Percentiles rank a stretch among this genome's conserved stretches.
phyloP scores from a whole-genome alignment of 2,888 invertebrate species.

The Laothoe populi region DNA sequence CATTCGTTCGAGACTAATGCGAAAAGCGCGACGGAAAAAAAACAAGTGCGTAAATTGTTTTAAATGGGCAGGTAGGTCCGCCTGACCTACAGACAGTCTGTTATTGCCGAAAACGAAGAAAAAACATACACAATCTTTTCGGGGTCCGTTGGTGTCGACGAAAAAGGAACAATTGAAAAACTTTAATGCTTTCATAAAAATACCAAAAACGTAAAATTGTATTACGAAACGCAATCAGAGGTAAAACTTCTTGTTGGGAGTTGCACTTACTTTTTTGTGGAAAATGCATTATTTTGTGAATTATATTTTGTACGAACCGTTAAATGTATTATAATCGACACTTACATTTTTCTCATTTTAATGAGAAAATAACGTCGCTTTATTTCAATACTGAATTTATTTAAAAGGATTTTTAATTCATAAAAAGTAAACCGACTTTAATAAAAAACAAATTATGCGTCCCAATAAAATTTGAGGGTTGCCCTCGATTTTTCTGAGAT shows the following conservation, averaged over 20 bases:
- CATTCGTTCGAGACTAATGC: slow-evolving; percentile 64
- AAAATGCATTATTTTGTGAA: slow-evolving; percentile 10
- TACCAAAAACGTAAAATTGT: slow-evolving; percentile 10
- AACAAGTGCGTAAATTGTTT: slow-evolving; percentile 77
- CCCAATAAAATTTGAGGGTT: too few relatives aligned
- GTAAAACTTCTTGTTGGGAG: not conserved
- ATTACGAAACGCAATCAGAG: slow-evolving; percentile 7
- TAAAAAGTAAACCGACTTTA: too few relatives aligned
- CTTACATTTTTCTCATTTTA: not conserved
- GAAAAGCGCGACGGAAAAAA: slow-evolving; percentile 60
- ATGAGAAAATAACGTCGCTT: too few relatives aligned
- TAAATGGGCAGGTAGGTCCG: slow-evolving; percentile 79
- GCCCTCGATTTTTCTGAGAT: too few relatives aligned
- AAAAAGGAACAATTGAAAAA: slow-evolving; percentile 26
- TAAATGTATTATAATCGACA: not conserved
- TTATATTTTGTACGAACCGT: not conserved
- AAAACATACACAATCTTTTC: slow-evolving; percentile 41
- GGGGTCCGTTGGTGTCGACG: slow-evolving; percentile 41
- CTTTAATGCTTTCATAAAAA: not conserved
- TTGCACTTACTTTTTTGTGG: not conserved
- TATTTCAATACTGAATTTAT: too few relatives aligned
- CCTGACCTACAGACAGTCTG: slow-evolving; percentile 77
- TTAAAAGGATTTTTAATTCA: too few relatives aligned
- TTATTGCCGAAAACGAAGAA: slow-evolving; percentile 68
- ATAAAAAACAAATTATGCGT: too few relatives aligned